Evolutionary conservation across 2,113 vertebrate species (phyloP), one percentile per base, ranked within the genome.

Genomic region (Pleuronectes platessa): DNA sequence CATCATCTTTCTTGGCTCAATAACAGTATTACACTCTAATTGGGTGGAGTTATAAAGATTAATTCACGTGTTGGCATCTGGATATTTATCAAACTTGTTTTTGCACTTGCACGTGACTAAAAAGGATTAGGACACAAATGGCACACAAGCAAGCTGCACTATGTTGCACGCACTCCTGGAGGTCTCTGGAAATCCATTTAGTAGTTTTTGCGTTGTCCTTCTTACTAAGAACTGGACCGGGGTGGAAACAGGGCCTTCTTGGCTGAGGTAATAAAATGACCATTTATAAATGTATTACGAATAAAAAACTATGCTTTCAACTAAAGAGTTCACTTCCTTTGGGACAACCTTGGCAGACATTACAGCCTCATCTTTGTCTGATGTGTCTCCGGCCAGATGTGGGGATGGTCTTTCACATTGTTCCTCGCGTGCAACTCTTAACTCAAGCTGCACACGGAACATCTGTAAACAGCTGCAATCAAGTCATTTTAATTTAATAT

Each of bases 341-440:
- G 15, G 60, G 72, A 67, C 35, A 72, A 23, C 3, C 24, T 40
- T 61, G 61, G 61, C 60, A 74, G 51, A 6, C 20, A 45, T 31
- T 64, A 14, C 24, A 58, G 23, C 27, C 53, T 74, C 35, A n/a
- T 35, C 14, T 59, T 53, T 27, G 42, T 18, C n/a, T 66, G 55
- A 35, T 56, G 35, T 66, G 14, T 35, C 4, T 31, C 37, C 12
- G 14, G 13, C 31, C 31, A 31, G 37, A 62, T 51, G 20, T 47
- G 3, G 4, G 5, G 24, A 37, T 66, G 54, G 14, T 26, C 35
- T 31, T 49, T 61, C 71, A 37, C 65, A 21, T 47, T 55, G 24
- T 61, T 56, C 9, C n/a, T 70, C 23, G 45, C n/a, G 56, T 42
- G 14, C 15, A 17, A 14, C 45, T 27, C 31, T 31, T 59, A 23